Base-by-base conservation (phyloP, 2,888 invertebrate species). In the Cosmopolites sordidus region DNA sequence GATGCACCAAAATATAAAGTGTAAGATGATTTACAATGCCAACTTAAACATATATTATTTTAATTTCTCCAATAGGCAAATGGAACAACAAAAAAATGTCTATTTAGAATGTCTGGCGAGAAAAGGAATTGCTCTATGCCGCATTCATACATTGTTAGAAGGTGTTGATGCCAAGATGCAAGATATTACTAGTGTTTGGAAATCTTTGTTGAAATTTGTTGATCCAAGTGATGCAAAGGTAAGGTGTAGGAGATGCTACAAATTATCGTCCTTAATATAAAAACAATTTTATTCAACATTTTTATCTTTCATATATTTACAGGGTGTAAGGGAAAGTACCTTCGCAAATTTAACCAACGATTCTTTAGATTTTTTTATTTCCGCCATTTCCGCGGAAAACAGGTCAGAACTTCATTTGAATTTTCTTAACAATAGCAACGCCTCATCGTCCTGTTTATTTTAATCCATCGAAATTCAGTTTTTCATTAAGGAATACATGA, bases 51-150 rank as follows among this genome's bases (percentile, higher is more conserved):
- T n/a, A 4, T 12, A 37, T 15, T 43, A 15, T 43, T 11, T 27
- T 18, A 14, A 42, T 41, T 37, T 48, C 33, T 48, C 48, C 54
- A 64, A 40, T 42, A 69, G 70, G 47, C 56, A 61, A 38, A 91
- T 92, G 82, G 95, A 96, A 59, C 89, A 89, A 67, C 87, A 89
- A 69, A 92, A 88, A 68, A 81, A 77, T 43, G 83, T 83, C 56
- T 76, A 93, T 44, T 73, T 95, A 40, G 95, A 96, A 63, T 89
- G 91, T 16, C 74, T 91, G 44, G 81, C 84, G 29, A 84, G 87
- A 57, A 85, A 83, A 70, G 92, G 90, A 44, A 79, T 85, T 53
- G 85, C 87, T 44, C 70, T 87, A 57, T 83, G 85, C 62, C 83
- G 87, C 54, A 73, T 86, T 54, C 78, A 76, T 48, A 71, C 80